Evolutionary conservation across 2,797 vertebrate species (phyloP), one percentile per base, ranked within the genome.

Genomic region (Fringilla coelebs): DNA sequence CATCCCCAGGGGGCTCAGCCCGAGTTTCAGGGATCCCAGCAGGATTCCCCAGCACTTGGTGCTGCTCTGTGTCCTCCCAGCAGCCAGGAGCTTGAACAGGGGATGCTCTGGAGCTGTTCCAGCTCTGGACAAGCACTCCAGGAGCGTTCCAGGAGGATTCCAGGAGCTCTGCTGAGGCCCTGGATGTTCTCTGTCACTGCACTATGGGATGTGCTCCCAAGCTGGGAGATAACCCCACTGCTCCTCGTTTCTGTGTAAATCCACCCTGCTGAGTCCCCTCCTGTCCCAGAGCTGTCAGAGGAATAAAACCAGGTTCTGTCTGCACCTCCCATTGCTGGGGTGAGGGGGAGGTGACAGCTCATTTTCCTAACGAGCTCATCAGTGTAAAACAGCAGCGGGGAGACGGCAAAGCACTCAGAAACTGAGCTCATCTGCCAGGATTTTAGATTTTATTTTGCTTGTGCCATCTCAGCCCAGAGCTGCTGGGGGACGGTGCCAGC

Each of bases 361-460:
- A 1, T 93, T 85, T 82, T 76, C 87, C 86, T 77, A 92, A 96
- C 0, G 65, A 96, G 90, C 94, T 97, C 90, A 85, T 90, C 87
- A 57, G 19, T 10, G 65, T 71, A 46, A 87, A 94, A 60, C 2
- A 88, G 57, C 91, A 71, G 54, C 9, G 12, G 38, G 71, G 77
- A 73, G 31, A 61, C 9, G 67, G 65, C 72, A 87, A 70, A 94
- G 68, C 68, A 61, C 51, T 41, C 36, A 11, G 29, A 67, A 85
- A 67, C 0, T 1, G 77, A 95, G 80, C 26, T 43, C 38, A 60
- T 45, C 77, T 31, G 67, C 63, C 79, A 45, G 66, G 26, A 62
- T 28, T 71, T 52, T 3, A 3, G 19, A 0, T 15, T 28, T 41
- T 48, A 29, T 40, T 32, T 22, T 17, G 14, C 38, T 26, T 2